Evolutionary conservation across 1,140 invertebrate species (phyloP), one percentile per base, ranked within the genome.

Genomic region (Eurosta solidaginis): DNA sequence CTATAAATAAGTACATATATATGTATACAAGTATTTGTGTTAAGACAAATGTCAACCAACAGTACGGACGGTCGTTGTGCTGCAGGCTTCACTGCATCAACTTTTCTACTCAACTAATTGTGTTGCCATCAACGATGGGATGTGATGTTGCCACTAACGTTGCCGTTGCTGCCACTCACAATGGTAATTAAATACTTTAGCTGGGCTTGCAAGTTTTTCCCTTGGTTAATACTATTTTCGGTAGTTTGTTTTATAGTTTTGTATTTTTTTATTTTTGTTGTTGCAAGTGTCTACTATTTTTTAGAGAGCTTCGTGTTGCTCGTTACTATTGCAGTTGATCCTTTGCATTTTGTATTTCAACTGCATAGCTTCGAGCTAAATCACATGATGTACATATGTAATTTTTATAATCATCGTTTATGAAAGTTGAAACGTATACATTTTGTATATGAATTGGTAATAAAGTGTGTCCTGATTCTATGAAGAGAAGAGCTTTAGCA

Each of bases 101-200:
- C 33, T 68, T 68, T 68, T 68, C 59, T 29, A 68, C 59, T 42
- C 33, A 68, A 33, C 36, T 68, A 68, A 68, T 68, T 68, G 59
- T 68, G 59, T 68, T 68, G 59, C 59, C 59, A 9, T n/a, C 59
- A 20, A 68, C 59, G n/a, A 10, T 68, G 59, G n/a, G 27, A 40
- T 68, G 27, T 33, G 22, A 68, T 68, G 29, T 36, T 68, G 33
- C 29, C 59, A 9, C 59, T 68, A 68, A 40, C 59, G 33, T 42
- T 68, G 33, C 33, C 59, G 59, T 68, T 68, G 59, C 33, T 68
- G 59, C 59, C 33, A 68, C 33, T 68, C 59, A 68, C 29, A 68
- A 10, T 68, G 59, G 59, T 68, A 68, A 68, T 68, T 68, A 68
- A 68, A 68, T 68, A 68, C 59, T 68, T 68, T 42, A 68, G 59